Percentiles rank a stretch among this genome's conserved stretches.
These are phyloP conservation scores for Armadillidium nasatum DNA, from an alignment of 1,140 invertebrate species.

Conservation along the genomic window DNA sequence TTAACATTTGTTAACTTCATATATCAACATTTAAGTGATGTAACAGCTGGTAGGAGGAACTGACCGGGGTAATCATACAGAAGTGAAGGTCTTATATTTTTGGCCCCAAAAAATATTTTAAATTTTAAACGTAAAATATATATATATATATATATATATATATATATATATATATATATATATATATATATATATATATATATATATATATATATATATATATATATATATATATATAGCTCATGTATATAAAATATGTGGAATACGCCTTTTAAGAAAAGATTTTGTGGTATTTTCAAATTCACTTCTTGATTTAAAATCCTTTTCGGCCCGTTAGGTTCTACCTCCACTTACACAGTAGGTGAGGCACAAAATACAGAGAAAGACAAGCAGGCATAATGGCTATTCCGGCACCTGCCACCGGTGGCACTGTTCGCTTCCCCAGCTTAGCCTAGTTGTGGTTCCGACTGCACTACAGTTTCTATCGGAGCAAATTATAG, in stretches of 20 bases:
- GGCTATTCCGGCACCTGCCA: constrained; percentile 17
- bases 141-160: background rate
- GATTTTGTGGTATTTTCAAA: too few species aligned
- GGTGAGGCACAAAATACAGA: constrained; percentile 4
- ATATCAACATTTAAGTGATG: background rate
- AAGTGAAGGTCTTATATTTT: background rate
- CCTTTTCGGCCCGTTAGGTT: background rate
- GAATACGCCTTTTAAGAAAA: too few species aligned
- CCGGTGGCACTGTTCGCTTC: background rate
- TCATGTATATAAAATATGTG: too few species aligned
- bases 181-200: constrained; percentile 8
- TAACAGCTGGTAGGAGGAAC: constrained; percentile 6
- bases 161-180: background rate
- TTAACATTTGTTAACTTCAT: constrained; percentile 3
- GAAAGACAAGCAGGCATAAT: constrained; percentile 14
- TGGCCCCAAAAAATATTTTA: background rate
- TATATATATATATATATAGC: too few species aligned
- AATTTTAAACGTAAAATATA: too few species aligned
- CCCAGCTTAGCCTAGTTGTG: constrained; percentile 5
- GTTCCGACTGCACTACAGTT: background rate
- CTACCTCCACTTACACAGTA: constrained; percentile 12
- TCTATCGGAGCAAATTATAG: background rate
- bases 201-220: constrained; percentile 11
- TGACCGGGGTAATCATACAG: background rate
- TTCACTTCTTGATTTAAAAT: background rate